Percentiles rank a stretch among this genome's conserved stretches.
Conservation (phyloP, 2,888 invertebrate genomes). For the Hipparchia sbordonii region DNA sequence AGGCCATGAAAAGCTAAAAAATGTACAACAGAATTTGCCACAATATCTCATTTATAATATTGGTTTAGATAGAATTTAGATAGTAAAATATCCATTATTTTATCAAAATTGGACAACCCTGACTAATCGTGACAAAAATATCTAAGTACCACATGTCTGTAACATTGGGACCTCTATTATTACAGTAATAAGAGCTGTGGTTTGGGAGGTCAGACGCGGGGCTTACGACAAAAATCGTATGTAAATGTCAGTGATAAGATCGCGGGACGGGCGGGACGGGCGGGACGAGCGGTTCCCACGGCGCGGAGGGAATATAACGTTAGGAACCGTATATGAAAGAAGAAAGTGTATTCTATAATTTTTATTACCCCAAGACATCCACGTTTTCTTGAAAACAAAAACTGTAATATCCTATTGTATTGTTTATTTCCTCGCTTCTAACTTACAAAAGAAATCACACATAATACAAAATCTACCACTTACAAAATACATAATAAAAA, state of each 20-base stretch:
- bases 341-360: not conserved
- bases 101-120: not conserved
- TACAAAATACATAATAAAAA: too few relatives aligned
- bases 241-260: slow-evolving; percentile 31
- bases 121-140: slow-evolving; percentile 9
- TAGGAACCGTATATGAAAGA: not conserved
- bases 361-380: not conserved
- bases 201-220: not conserved
- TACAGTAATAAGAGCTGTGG: not conserved
- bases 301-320: not conserved
- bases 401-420: not conserved
- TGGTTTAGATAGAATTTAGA: too few relatives aligned
- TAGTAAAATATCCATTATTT: not conserved
- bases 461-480: too few relatives aligned
- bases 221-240: slow-evolving; percentile 29
- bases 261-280: not conserved
- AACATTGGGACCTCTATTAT: slow-evolving; percentile 1
- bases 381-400: not conserved
- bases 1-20: too few relatives aligned
- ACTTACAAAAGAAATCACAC: too few relatives aligned
- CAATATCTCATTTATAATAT: too few relatives aligned
- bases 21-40: too few relatives aligned
- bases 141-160: not conserved
- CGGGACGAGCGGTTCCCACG: slow-evolving; percentile 24
- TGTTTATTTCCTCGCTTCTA: too few relatives aligned